These are phyloP conservation scores for Bruchidius siliquastri DNA, from an alignment of 2,888 invertebrate species.

Conservation along the genomic window DNA sequence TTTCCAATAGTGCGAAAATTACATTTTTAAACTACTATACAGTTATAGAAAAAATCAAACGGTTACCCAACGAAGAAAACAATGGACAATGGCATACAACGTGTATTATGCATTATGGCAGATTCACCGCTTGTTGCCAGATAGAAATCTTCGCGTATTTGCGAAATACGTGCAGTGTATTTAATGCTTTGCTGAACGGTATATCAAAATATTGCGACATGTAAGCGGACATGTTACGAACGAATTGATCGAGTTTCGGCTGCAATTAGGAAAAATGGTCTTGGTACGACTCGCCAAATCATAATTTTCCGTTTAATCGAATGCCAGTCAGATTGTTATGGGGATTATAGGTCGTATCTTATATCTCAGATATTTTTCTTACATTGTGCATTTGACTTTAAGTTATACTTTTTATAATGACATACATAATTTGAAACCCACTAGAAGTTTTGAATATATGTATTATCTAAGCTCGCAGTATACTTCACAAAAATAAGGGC, in stretches of 20 bases:
- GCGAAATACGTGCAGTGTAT: background rate
- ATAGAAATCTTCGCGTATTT: background rate
- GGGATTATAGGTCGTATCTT: too few relatives aligned
- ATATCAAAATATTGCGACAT: background rate
- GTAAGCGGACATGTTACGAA: background rate
- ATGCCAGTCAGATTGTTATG: too few relatives aligned
- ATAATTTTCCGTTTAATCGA: background rate
- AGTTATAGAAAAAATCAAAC: background rate
- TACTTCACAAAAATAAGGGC: too few relatives aligned
- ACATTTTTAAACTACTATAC: background rate
- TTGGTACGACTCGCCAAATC: background rate
- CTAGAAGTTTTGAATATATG: too few relatives aligned
- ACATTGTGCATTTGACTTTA: too few relatives aligned
- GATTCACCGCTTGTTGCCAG: background rate
- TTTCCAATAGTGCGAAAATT: too few relatives aligned
- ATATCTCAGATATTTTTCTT: too few relatives aligned
- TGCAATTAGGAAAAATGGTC: background rate
- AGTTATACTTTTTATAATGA: too few relatives aligned
- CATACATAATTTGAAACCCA: too few relatives aligned
- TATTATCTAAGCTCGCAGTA: too few relatives aligned
- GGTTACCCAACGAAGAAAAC: background rate
- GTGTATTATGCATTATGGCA: background rate
- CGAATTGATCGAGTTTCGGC: background rate
- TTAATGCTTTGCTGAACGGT: background rate
- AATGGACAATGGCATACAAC: background rate